Evolutionary conservation across 2,888 invertebrate species (phyloP).

Genomic region (Lydus trimaculatus): DNA sequence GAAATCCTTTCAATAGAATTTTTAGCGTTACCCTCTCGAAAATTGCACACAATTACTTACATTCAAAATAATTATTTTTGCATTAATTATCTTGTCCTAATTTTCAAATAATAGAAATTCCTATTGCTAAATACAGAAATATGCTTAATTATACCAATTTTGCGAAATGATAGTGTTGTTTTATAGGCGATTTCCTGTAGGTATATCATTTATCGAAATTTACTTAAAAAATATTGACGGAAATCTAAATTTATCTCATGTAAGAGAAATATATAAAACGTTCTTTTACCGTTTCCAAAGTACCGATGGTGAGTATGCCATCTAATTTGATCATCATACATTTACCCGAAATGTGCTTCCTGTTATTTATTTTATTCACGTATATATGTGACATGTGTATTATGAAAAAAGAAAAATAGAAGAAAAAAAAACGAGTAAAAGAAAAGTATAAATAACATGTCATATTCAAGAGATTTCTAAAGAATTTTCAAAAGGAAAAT

Average conservation of each 20-base stretch:
- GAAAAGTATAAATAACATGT: neutral
- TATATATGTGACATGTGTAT: neutral
- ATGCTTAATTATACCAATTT: neutral
- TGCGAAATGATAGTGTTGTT: neutral
- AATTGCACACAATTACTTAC: no score
- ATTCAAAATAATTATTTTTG: no score
- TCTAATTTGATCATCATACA: neutral
- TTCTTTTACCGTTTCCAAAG: neutral
- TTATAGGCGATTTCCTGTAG: neutral
- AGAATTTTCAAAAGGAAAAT: neutral
- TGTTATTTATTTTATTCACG: neutral
- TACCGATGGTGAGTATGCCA: no score
- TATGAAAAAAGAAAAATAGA: neutral
- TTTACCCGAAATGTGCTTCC: neutral
- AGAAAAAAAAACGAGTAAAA: neutral
- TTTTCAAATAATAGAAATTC: no score
- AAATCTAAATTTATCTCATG: neutral
- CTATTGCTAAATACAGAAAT: neutral
- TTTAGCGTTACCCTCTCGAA: no score
- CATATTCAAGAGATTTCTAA: neutral
- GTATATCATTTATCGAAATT: neutral
- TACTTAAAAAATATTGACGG: neutral
- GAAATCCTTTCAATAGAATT: no score
- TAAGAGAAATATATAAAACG: neutral
- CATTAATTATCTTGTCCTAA: no score